These are phyloP conservation scores for Caerostris extrusa DNA, from an alignment of 1,140 invertebrate species.

Conservation along the genomic window DNA sequence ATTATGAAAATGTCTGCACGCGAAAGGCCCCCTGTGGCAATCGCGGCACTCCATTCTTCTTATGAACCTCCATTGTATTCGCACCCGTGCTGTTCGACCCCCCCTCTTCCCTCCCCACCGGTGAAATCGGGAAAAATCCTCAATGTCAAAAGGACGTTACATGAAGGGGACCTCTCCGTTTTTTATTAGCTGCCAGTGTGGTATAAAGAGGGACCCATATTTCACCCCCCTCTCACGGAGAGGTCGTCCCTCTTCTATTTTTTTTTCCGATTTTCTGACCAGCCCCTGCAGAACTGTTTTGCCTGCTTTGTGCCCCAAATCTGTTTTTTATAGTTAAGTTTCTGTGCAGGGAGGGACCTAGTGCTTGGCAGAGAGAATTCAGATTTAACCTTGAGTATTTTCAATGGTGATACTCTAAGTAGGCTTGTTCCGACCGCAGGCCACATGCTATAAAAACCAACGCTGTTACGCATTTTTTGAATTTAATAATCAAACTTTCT, in stretches of 20 bases:
- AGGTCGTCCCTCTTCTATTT: neutral
- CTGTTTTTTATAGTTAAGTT: too few relatives aligned
- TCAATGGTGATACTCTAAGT: too few relatives aligned
- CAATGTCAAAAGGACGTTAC: slow-evolving; percentile 64
- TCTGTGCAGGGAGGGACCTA: too few relatives aligned
- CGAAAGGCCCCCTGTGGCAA: neutral
- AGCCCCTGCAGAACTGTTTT: slow-evolving; percentile 37
- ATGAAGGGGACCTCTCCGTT: slow-evolving; percentile 17
- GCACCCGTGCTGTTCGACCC: slow-evolving; percentile 34
- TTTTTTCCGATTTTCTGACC: neutral
- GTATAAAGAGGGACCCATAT: slow-evolving; percentile 32
- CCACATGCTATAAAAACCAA: too few relatives aligned
- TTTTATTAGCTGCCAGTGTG: slow-evolving; percentile 31
- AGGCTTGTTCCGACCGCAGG: too few relatives aligned
- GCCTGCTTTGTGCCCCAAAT: neutral
- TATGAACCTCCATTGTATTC: slow-evolving; percentile 52
- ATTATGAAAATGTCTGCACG: slow-evolving; percentile 67
- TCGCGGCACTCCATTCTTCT: slow-evolving; percentile 27
- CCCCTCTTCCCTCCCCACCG: neutral
- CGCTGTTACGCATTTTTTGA: too few relatives aligned
- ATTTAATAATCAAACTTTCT: too few relatives aligned
- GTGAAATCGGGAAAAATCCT: slow-evolving; percentile 11
- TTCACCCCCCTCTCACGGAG: neutral
- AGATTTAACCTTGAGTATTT: too few relatives aligned
- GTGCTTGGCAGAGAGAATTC: too few relatives aligned